Base-by-base conservation (phyloP, 2,113 vertebrate genomes). In the Phyllopteryx taeniolatus region DNA sequence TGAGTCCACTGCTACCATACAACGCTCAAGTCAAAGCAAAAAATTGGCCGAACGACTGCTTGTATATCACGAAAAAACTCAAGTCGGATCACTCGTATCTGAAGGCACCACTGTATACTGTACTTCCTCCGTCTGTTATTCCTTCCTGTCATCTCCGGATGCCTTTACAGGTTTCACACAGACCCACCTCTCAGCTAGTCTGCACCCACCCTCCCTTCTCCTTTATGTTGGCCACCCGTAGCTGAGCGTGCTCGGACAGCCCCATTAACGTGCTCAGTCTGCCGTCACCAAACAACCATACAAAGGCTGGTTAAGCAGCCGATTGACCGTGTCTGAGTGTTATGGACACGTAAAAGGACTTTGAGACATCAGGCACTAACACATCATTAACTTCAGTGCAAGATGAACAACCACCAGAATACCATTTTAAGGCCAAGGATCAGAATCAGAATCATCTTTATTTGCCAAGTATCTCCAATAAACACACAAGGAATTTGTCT, bases 261-360 rank as follows among this genome's bases (percentile, higher is more conserved):
- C 53, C 84, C 87, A 86, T 88, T 90, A 85, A 68, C 79, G 43
- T 22, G 68, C 83, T 86, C 83, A 27, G 68, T 83, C 76, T 85
- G 80, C 85, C 68, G 17, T 86, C 79, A 83, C 86, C 82, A 85
- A 91, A 86, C 83, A 72, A 78, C 54, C 74, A 68, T 35, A 69
- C 60, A 70, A 81, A 39, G 84, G 77, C 84, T 90, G 87, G 82
- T 92, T 92, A 87, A 84, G 86, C 79, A 86, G 77, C 84, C 73
- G 79, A 84, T 79, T 83, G 83, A 84, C 80, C 82, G 84, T 83
- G 87, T 90, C 87, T 70, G 75, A 75, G 33, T 22, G 64, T 44
- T 3, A n/a, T 31, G 57, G 17, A 70, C 64, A 59, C 72, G 77
- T 82, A 39, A 74, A 74, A 46, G 39, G 64, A 8, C 69, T 78